phyloP scores from a whole-genome alignment of 2,113 vertebrate species.

The Arothron firmamentum region DNA sequence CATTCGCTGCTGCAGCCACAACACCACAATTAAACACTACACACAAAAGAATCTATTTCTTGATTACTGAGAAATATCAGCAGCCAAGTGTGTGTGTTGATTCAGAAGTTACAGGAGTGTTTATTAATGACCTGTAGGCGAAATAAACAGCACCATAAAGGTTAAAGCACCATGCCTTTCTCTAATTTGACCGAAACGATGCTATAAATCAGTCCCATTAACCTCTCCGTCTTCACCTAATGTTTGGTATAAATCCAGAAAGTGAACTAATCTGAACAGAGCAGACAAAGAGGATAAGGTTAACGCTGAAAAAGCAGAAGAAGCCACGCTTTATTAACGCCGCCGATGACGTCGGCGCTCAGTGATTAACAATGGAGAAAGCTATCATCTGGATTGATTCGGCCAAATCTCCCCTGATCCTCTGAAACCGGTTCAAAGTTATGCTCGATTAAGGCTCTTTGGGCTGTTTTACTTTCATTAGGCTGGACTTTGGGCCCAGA shows the following conservation, averaged over 20 bases:
- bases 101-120: background rate
- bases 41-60: too few species aligned
- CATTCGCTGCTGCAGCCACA: too few species aligned
- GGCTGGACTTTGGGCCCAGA: constrained; percentile 49
- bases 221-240: background rate
- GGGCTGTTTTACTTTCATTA: constrained; percentile 56
- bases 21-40: too few species aligned
- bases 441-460: constrained; percentile 69
- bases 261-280: background rate
- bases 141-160: too few species aligned
- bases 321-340: constrained; percentile 62
- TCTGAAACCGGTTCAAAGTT: constrained; percentile 65
- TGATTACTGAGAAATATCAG: too few species aligned
- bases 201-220: too few species aligned
- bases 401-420: constrained; percentile 73
- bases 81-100: constrained; percentile 11
- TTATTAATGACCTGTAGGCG: too few species aligned
- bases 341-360: constrained; percentile 61
- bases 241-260: background rate
- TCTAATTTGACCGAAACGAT: background rate
- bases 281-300: background rate
- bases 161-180: too few species aligned
- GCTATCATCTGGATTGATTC: constrained; percentile 74
- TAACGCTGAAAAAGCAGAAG: background rate
- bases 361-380: constrained; percentile 70